Base-by-base conservation (phyloP, 2,888 invertebrate species). In the Synanthedon tipuliformis region DNA sequence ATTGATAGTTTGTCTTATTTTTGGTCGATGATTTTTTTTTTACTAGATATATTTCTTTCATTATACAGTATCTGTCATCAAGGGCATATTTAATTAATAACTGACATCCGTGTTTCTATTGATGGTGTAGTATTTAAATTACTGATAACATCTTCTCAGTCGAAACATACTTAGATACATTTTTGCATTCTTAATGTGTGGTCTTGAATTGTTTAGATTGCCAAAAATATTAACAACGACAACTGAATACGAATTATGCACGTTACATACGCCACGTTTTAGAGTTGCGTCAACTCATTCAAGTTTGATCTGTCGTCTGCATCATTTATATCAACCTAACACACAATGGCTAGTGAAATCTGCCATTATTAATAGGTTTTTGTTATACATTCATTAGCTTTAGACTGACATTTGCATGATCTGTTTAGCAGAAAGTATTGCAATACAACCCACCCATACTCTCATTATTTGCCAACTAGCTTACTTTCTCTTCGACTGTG, bases 391-490 rank as follows among this genome's bases (percentile, higher is more conserved):
- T 66, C 59, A 62, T 65, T 61, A 61, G 57, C 59, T 65, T 53
- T 55, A 63, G 61, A 63, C 56, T 68, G 69, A 69, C 67, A 66
- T 69, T 60, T 66, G 67, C 65, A 69, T 73, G 69, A 71, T 73
- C 63, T 57, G 62, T 68, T 60, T 55, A 49, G 56, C 55, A 61
- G 56, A 60, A 59, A 53, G 56, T 62, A 74, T 77, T 64, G 73
- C 69, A 69, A 10, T 34, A 34, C 73, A 67, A 68, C 60, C 65
- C 69, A 66, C 75, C 75, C 62, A 77, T 74, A 57, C 57, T 61
- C 57, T 64, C 61, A 70, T 75, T 78, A 77, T 74, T 75, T 69
- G 72, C 71, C 67, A 70, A 68, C 62, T 64, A 51, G 53, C 59
- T 59, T 60, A 73, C 77, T 80, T 79, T 80, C 79, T 71, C 76